A percentile compares a stretch with the other conserved stretches of the same genome.
phyloP scores from a whole-genome alignment of 2,888 invertebrate genomes.

The Lepidochrysops patricia region DNA sequence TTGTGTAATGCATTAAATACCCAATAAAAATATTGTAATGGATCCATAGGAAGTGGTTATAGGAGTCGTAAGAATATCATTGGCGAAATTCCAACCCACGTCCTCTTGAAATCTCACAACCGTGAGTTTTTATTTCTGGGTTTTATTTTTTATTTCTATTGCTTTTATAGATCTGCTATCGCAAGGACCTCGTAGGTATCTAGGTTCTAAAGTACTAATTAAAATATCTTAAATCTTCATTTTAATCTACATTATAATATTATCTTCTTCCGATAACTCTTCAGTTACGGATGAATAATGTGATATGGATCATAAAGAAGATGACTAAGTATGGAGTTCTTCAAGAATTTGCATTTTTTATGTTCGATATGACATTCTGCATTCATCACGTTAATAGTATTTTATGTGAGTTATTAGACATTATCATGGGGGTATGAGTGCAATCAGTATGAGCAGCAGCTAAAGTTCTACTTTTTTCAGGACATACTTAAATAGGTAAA shows the following conservation, averaged over 20 bases:
- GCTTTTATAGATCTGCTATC: neutral
- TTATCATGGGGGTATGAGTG: too few species aligned
- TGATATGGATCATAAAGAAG: neutral
- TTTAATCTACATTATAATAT: neutral
- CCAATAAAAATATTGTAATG: neutral
- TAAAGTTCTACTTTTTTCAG: too few species aligned
- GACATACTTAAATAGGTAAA: too few species aligned
- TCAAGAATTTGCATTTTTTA: neutral
- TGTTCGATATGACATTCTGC: too few species aligned
- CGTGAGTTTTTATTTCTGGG: neutral
- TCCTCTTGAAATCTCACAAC: neutral
- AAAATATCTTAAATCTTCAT: too few species aligned
- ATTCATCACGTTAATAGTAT: neutral
- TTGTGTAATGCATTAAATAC: too few species aligned
- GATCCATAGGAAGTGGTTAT: neutral
- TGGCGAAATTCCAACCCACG: conserved; percentile 5
- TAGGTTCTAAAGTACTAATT: too few species aligned
- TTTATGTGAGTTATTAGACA: too few species aligned
- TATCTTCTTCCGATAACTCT: too few species aligned
- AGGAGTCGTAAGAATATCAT: neutral
- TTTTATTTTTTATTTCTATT: neutral
- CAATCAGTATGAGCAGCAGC: too few species aligned
- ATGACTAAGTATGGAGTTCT: neutral
- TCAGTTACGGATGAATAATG: neutral
- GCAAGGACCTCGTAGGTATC: neutral